Evolutionary conservation across 2,797 vertebrate genomes (phyloP).

Genomic region (Malacoctenus gilli): DNA sequence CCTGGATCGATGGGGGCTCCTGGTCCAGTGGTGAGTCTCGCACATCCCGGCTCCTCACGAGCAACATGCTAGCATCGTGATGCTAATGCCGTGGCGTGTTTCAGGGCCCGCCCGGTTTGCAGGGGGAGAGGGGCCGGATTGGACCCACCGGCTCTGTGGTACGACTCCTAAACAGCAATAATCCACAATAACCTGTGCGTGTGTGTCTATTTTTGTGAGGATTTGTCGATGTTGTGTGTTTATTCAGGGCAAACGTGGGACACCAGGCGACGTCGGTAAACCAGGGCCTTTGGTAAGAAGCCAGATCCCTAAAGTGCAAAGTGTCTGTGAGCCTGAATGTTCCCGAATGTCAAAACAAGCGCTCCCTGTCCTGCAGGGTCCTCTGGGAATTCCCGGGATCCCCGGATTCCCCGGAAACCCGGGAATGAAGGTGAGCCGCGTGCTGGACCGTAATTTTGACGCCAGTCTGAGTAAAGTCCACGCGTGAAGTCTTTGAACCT

Average conservation of each 20-base stretch:
- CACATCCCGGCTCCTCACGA: neutral
- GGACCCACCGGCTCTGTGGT: slow-evolving; percentile 88
- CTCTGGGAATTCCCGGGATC: slow-evolving; percentile 88
- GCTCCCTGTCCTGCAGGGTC: slow-evolving; percentile 82
- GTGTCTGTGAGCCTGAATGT: too few species aligned
- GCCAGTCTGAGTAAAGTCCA: too few species aligned
- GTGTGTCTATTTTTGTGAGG: too few species aligned
- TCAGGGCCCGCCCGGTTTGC: slow-evolving; percentile 90
- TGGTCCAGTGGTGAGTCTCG: slow-evolving; percentile 82
- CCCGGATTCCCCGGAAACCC: slow-evolving; percentile 91
- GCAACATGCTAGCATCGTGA: neutral
- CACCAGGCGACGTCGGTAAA: slow-evolving; percentile 88
- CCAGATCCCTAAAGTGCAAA: too few species aligned
- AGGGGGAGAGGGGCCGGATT: slow-evolving; percentile 90
- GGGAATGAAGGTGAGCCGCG: slow-evolving; percentile 88
- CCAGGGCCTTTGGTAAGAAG: slow-evolving; percentile 89
- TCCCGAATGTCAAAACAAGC: too few species aligned
- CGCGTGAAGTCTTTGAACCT: neutral
- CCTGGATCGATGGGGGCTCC: slow-evolving; percentile 86
- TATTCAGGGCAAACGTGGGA: slow-evolving; percentile 88
- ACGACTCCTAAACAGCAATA: slow-evolving; percentile 55
- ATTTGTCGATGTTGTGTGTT: neutral
- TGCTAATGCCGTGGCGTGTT: slow-evolving; percentile 14
- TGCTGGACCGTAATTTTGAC: too few species aligned
- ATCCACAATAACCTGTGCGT: too few species aligned